Conservation (phyloP, 1,140 invertebrate species). For the Goniozus legneri region DNA sequence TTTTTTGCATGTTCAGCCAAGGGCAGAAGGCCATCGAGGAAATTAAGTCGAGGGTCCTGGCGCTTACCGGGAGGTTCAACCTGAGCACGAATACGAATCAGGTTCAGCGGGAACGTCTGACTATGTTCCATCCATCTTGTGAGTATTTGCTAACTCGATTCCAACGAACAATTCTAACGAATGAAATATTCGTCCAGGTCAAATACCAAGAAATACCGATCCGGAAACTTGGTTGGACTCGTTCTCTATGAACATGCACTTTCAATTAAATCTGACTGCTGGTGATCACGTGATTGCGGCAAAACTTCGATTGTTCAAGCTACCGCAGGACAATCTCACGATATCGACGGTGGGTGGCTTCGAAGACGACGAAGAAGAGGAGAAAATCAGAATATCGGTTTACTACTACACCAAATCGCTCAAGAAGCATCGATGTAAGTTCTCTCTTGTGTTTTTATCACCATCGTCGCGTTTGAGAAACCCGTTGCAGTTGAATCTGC, state of each 20-base stretch:
- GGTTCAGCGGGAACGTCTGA: slow-evolving; percentile 40
- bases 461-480: neutral
- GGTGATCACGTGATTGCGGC: slow-evolving; percentile 54
- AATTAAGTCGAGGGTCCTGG: slow-evolving; percentile 44
- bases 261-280: slow-evolving; percentile 54
- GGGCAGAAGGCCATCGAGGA: slow-evolving; percentile 48
- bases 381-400: slow-evolving; percentile 60
- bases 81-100: slow-evolving; percentile 34
- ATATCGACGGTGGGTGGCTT: slow-evolving; percentile 20
- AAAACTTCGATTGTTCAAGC: slow-evolving; percentile 56
- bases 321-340: slow-evolving; percentile 48
- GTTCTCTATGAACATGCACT: slow-evolving; percentile 58
- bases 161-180: neutral
- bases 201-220: slow-evolving; percentile 56
- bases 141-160: slow-evolving; percentile 27
- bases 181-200: slow-evolving; percentile 42
- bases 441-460: neutral
- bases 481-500: no score
- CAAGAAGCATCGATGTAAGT: slow-evolving; percentile 58
- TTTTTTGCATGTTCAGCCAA: slow-evolving; percentile 40
- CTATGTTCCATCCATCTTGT: slow-evolving; percentile 49
- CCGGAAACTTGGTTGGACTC: slow-evolving; percentile 55
- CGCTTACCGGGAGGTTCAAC: slow-evolving; percentile 46
- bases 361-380: slow-evolving; percentile 52
- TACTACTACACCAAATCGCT: slow-evolving; percentile 61